A percentile compares a stretch with the other conserved stretches of the same genome.
These are phyloP conservation scores for Betta splendens DNA, from an alignment of 2,797 vertebrate genomes.

Conservation along the genomic window DNA sequence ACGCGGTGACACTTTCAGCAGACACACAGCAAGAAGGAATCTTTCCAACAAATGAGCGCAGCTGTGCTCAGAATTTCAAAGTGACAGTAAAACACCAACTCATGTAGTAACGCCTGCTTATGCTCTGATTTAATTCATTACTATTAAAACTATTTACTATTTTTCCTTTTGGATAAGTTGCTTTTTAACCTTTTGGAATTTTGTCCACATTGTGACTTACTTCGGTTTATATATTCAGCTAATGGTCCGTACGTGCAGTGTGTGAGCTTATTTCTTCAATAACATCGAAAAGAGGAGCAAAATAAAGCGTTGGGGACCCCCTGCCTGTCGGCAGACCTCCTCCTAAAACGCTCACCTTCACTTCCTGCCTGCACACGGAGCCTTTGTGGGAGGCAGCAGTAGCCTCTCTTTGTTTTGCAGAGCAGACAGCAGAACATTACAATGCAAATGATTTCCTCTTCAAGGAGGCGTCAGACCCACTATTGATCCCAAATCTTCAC, in stretches of 20 bases:
- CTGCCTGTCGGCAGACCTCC: background rate
- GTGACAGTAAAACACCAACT: conserved; percentile 1
- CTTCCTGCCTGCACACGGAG: background rate
- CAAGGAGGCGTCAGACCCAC: conserved; percentile 25
- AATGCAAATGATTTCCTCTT: conserved; percentile 39
- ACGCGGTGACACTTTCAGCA: conserved; percentile 18
- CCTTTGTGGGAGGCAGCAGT: conserved; percentile 27
- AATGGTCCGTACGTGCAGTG: conserved; percentile 37
- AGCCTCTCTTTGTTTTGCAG: conserved; percentile 31
- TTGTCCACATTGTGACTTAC: conserved; percentile 9
- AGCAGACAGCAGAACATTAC: conserved; percentile 28
- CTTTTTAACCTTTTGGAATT: conserved; percentile 3
- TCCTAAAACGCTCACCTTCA: conserved; percentile 14
- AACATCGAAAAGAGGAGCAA: background rate
- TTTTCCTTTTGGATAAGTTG: background rate
- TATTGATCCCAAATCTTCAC: conserved; percentile 42
- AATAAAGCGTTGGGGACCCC: background rate
- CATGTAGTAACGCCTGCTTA: background rate
- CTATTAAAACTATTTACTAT: no score
- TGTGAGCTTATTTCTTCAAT: conserved; percentile 10
- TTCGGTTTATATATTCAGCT: conserved; percentile 18
- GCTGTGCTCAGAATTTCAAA: conserved; percentile 4
- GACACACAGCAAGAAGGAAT: conserved; percentile 17
- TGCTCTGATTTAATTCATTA: no score
- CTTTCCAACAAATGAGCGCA: conserved; percentile 14